Conservation (phyloP, 2,113 vertebrate species). For the Ochotona curzoniae region DNA sequence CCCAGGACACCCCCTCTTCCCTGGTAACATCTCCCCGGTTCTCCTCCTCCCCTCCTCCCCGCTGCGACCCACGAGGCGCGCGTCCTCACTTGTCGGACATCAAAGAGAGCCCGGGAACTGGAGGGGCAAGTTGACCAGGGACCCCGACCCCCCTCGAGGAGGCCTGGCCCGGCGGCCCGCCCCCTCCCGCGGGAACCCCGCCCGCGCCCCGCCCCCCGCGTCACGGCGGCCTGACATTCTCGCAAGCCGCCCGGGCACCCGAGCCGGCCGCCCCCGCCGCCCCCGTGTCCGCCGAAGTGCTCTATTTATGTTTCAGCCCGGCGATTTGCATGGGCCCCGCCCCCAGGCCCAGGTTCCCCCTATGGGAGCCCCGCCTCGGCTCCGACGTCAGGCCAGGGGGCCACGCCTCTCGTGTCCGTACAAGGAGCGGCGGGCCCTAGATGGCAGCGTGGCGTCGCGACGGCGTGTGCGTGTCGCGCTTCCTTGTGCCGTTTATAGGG, state of each 20-base stretch:
- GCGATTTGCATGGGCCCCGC: slow-evolving; percentile 71
- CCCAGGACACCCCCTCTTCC: background rate
- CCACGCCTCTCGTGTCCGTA: slow-evolving; percentile 86
- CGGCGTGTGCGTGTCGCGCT: slow-evolving; percentile 78
- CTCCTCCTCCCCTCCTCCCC: background rate
- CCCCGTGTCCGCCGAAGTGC: slow-evolving; percentile 51
- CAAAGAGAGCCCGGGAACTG: slow-evolving; percentile 45
- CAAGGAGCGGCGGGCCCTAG: slow-evolving; percentile 89
- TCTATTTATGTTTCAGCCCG: slow-evolving; percentile 85
- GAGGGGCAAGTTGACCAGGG: slow-evolving; percentile 44
- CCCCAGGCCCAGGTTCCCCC: slow-evolving; percentile 59
- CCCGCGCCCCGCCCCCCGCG: slow-evolving; percentile 71
- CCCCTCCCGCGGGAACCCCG: slow-evolving; percentile 72
- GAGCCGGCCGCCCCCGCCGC: slow-evolving; percentile 36
- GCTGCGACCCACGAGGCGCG: slow-evolving; percentile 56
- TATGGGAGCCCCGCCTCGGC: slow-evolving; percentile 58
- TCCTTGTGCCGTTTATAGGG: slow-evolving; percentile 91
- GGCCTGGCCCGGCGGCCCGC: background rate
- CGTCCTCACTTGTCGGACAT: slow-evolving; percentile 67
- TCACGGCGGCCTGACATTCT: slow-evolving; percentile 74
- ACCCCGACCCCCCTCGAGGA: background rate
- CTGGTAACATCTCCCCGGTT: background rate
- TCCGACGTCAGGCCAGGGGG: accelerated
- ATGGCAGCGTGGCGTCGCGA: slow-evolving; percentile 88
- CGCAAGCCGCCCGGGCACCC: slow-evolving; percentile 11